Evolutionary conservation across 1,140 invertebrate genomes (phyloP).

Genomic region (Anoplophora glabripennis): DNA sequence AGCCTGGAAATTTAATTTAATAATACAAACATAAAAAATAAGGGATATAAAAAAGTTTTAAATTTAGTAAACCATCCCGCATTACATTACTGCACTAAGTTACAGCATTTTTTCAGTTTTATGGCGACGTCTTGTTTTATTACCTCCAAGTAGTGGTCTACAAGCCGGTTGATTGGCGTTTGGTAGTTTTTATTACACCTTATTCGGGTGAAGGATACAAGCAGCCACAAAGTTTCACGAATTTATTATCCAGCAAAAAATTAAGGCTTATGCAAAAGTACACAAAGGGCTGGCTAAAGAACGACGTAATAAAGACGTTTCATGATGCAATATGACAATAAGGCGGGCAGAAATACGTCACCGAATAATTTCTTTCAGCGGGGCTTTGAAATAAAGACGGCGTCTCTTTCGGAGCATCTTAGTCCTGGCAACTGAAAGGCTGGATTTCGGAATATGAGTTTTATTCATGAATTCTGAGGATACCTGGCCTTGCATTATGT

Average conservation of each 20-base stretch:
- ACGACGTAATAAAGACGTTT: constrained; percentile 30
- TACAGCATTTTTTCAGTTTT: too few relatives aligned
- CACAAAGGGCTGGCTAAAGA: constrained; percentile 17
- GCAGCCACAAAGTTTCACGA: neutral
- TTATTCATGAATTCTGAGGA: constrained; percentile 39
- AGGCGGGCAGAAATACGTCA: constrained; percentile 21
- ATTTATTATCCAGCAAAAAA: constrained; percentile 16
- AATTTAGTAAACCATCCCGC: too few relatives aligned
- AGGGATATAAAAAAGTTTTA: too few relatives aligned
- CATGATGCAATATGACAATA: constrained; percentile 27
- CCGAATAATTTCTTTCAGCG: constrained; percentile 20
- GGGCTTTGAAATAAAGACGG: constrained; percentile 16
- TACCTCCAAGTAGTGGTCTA: too few relatives aligned
- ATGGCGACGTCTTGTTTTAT: too few relatives aligned
- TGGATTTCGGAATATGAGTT: constrained; percentile 33
- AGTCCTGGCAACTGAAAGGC: constrained; percentile 25
- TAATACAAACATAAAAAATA: too few relatives aligned
- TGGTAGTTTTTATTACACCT: neutral
- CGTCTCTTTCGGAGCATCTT: constrained; percentile 12
- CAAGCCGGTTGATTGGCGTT: neutral
- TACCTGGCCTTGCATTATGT: constrained; percentile 40
- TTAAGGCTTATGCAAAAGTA: constrained; percentile 25
- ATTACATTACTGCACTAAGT: too few relatives aligned
- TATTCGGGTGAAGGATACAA: neutral
- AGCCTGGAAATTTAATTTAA: too few relatives aligned